These are phyloP conservation scores for Petrocephalus zakoni DNA, from an alignment of 2,113 vertebrate species.

Conservation along the genomic window DNA sequence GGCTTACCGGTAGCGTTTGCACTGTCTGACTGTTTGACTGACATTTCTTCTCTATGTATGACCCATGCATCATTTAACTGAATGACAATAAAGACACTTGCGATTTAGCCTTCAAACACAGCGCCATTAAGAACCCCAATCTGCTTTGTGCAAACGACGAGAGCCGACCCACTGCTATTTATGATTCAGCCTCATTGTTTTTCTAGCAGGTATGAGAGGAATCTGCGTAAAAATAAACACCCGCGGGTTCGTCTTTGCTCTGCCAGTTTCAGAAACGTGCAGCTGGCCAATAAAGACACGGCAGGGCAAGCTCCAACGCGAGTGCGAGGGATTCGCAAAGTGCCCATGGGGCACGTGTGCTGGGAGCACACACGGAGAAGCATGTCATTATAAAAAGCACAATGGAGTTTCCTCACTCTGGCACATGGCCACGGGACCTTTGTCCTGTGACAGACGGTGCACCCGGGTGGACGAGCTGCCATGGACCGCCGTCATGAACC, in stretches of 20 bases:
- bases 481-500: neutral
- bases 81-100: neutral
- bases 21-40: neutral
- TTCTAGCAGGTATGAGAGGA: neutral
- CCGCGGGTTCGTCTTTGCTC: neutral
- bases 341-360: neutral
- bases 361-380: neutral
- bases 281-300: neutral
- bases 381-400: neutral
- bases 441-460: neutral
- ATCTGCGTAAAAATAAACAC: conserved; percentile 6
- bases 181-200: neutral
- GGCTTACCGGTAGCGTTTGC: neutral
- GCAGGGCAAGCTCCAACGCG: neutral
- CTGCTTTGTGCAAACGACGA: neutral
- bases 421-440: neutral
- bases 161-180: neutral
- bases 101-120: neutral
- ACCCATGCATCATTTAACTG: neutral
- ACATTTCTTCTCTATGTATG: neutral
- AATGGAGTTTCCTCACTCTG: neutral
- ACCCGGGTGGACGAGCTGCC: neutral
- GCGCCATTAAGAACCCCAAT: neutral
- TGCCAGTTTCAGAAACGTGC: neutral
- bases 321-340: neutral